Evolutionary conservation across 1,140 invertebrate species (phyloP).

Genomic region (Caenorhabditis brenneri): DNA sequence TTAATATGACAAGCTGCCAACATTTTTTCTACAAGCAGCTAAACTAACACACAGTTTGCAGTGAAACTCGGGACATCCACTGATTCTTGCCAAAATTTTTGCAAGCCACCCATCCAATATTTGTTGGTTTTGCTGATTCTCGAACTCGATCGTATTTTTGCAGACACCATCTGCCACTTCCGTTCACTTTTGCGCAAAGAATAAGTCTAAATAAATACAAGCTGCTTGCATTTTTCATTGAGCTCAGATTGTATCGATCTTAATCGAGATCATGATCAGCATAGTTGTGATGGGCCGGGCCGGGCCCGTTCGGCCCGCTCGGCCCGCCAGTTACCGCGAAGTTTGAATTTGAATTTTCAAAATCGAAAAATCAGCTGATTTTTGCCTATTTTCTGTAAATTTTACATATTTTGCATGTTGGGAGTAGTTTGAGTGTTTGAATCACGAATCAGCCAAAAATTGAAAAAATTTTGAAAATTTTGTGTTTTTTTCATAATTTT

Average conservation of each 20-base stretch:
- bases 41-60: slow-evolving; percentile 30
- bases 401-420: too few relatives aligned
- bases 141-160: slow-evolving; percentile 23
- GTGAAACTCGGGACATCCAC: slow-evolving; percentile 24
- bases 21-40: slow-evolving; percentile 33
- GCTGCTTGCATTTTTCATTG: not conserved
- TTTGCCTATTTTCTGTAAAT: too few relatives aligned
- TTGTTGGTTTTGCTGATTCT: slow-evolving; percentile 35
- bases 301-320: too few relatives aligned
- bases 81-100: not conserved
- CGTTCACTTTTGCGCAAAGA: slow-evolving; percentile 20
- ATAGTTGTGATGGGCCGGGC: too few relatives aligned
- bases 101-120: slow-evolving; percentile 1
- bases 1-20: slow-evolving; percentile 41
- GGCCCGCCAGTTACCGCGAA: too few relatives aligned
- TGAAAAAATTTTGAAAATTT: too few relatives aligned
- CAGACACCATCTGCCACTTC: slow-evolving; percentile 30
- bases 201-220: slow-evolving; percentile 24
- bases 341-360: too few relatives aligned
- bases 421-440: too few relatives aligned
- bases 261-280: not conserved
- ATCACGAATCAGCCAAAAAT: too few relatives aligned
- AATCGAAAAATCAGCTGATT: too few relatives aligned
- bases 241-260: not conserved
- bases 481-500: too few relatives aligned